Evolutionary conservation across 30 jellyfish, hydroid and myxozoan species (phyloP).

Genomic region (Phacellophora camtschatica): DNA sequence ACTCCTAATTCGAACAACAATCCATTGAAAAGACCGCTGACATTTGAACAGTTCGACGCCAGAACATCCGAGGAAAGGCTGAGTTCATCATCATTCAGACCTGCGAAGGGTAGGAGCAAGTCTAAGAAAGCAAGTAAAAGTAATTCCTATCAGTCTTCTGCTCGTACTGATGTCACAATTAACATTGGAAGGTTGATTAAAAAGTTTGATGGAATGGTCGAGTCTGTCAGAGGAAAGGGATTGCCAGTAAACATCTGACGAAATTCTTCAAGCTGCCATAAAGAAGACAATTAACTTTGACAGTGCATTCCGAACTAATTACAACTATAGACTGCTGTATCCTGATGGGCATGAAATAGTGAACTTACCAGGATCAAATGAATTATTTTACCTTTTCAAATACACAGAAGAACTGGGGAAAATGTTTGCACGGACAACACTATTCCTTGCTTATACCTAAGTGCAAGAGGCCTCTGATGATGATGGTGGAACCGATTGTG

Average conservation of each 20-base stretch:
- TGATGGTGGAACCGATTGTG: constrained; percentile 55
- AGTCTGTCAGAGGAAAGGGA: constrained; percentile 50
- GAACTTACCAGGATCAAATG: constrained; percentile 56
- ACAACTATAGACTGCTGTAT: constrained; percentile 29
- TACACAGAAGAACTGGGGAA: constrained; percentile 65
- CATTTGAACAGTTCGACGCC: constrained; percentile 44
- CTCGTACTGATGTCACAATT: constrained; percentile 48
- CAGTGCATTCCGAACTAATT: constrained; percentile 42
- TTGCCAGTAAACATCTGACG: constrained; percentile 46
- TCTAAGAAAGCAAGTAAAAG: constrained; percentile 24
- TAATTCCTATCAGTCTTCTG: constrained; percentile 42
- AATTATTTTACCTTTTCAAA: constrained; percentile 32
- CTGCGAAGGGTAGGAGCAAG: constrained; percentile 1
- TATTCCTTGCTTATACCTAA: constrained; percentile 35
- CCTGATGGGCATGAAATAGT: constrained; percentile 66
- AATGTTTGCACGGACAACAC: constrained; percentile 32
- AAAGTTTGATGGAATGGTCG: constrained; percentile 48
- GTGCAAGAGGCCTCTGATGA: constrained; percentile 21
- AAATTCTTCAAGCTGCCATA: constrained; percentile 44
- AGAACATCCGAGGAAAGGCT: constrained; percentile 47
- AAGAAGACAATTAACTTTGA: constrained; percentile 42
- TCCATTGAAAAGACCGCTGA: constrained; percentile 57
- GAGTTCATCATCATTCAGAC: constrained; percentile 24
- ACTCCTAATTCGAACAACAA: constrained; percentile 25
- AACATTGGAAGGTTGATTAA: constrained; percentile 37